Base-by-base conservation (phyloP, 2,113 vertebrate species). In the Cichladusa arquata region DNA sequence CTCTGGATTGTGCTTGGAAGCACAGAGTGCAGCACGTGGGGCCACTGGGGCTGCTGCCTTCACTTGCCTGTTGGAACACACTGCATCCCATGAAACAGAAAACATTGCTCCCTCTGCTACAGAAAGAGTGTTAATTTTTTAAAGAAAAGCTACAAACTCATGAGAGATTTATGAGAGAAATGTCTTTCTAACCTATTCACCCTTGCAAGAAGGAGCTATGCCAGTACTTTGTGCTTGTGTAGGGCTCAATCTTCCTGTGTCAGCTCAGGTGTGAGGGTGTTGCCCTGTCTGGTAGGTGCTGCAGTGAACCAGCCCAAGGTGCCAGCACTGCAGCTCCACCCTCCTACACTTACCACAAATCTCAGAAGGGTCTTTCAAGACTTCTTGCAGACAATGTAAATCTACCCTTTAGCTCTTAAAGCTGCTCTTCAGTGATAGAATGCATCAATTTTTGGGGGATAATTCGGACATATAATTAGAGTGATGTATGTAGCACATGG, bases 201-300 rank as follows among this genome's bases (percentile, higher is more conserved):
- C 47, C 31, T 81, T 60, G 76, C 72, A 78, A n/a, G 44, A 86
- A 86, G 70, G 77, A 88, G 24, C 0, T 0, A 38, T 34, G 42
- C 62, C 48, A 47, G 6, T 64, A 9, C 44, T 83, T 44, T n/a
- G 51, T 69, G 54, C 58, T n/a, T 90, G 60, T 23, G n/a, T 22
- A 19, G 64, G 80, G 25, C 34, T 18, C 9, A 0, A 0, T 17
- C 19, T 13, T 19, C 2, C 0, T 16, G 7, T 44, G n/a, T 8
- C 8, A 12, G 50, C 71, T 62, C 57, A 19, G 42, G 47, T 57
- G 78, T 26, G 16, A 15, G 5, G 5, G 15, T 12, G 13, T 29
- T 50, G 6, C 3, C 15, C 28, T 2, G 0, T 7, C 38, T 17
- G 36, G 28, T 1, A 0, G 51, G 48, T 54, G 7, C 64, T 7